Evolutionary conservation across 2,113 vertebrate species (phyloP).

Genomic region (Carettochelys insculpta): DNA sequence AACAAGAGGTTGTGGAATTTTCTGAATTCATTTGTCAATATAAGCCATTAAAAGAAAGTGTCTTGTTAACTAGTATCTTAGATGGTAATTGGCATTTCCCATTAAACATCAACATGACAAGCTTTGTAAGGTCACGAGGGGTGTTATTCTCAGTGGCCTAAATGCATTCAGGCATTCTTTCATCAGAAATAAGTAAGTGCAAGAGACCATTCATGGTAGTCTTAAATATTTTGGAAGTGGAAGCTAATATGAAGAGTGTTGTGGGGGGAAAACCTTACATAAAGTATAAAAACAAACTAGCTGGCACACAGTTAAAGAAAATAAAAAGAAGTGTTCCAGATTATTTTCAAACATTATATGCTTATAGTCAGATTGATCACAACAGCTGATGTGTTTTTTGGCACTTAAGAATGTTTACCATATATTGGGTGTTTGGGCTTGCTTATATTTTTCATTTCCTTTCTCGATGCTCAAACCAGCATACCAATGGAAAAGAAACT

Average conservation of each 20-base stretch:
- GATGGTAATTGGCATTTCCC: constrained; percentile 25
- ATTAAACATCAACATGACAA: background rate
- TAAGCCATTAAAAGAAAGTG: constrained; percentile 19
- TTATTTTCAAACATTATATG: background rate
- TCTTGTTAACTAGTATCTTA: background rate
- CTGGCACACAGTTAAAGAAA: background rate
- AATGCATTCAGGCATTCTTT: background rate
- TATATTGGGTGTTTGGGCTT: background rate
- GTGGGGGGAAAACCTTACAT: background rate
- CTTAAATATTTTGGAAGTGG: background rate
- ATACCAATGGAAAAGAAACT: background rate
- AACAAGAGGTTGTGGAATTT: constrained; percentile 5
- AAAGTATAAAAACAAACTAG: background rate
- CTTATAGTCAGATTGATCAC: background rate
- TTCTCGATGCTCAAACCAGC: background rate
- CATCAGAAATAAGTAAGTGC: background rate
- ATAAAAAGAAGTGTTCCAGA: background rate
- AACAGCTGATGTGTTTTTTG: background rate
- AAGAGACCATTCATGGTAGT: background rate
- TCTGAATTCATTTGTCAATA: constrained; percentile 42
- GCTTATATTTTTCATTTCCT: background rate
- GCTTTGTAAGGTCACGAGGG: background rate
- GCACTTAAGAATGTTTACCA: background rate
- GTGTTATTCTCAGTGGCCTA: background rate
- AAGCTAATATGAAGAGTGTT: background rate